A percentile compares a stretch with the other conserved stretches of the same genome.
Evolutionary conservation across 2,888 invertebrate genomes (phyloP).

Genomic region (Hydropsyche betteni): DNA sequence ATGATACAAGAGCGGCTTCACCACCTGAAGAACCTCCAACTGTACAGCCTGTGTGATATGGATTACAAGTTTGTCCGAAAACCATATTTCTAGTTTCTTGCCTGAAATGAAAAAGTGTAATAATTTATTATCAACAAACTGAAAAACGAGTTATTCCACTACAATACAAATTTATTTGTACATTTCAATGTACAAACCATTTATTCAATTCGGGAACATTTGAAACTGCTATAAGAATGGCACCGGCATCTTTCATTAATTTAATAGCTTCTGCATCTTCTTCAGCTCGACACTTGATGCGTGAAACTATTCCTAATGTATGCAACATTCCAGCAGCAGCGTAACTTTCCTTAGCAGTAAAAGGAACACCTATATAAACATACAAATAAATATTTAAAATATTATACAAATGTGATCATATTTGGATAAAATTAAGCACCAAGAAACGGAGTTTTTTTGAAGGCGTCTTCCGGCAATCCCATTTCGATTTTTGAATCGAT

Average conservation of each 20-base stretch:
- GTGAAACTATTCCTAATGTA: constrained; percentile 72
- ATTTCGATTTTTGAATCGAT: constrained; percentile 75
- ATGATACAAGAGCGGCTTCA: constrained; percentile 78
- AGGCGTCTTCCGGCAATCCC: constrained; percentile 70
- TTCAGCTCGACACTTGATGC: constrained; percentile 70
- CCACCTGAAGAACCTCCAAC: constrained; percentile 95
- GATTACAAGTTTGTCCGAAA: constrained; percentile 90
- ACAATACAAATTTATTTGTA: neutral
- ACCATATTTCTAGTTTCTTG: constrained; percentile 88
- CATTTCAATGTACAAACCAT: constrained; percentile 68
- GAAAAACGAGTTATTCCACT: neutral
- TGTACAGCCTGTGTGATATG: constrained; percentile 85
- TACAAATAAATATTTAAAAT: neutral
- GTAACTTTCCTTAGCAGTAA: constrained; percentile 91
- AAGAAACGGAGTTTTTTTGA: constrained; percentile 79
- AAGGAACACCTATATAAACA: constrained; percentile 77
- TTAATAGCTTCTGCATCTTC: constrained; percentile 84
- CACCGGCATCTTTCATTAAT: constrained; percentile 80
- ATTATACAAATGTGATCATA: neutral
- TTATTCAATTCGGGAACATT: constrained; percentile 94
- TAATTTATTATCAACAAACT: neutral
- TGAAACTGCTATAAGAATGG: constrained; percentile 86
- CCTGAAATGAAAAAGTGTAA: constrained; percentile 56
- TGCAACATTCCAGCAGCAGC: constrained; percentile 77
- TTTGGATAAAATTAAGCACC: constrained; percentile 57